These are phyloP conservation scores for Pan paniscus DNA, from an alignment of 2,113 vertebrate genomes.

Conservation along the genomic window DNA sequence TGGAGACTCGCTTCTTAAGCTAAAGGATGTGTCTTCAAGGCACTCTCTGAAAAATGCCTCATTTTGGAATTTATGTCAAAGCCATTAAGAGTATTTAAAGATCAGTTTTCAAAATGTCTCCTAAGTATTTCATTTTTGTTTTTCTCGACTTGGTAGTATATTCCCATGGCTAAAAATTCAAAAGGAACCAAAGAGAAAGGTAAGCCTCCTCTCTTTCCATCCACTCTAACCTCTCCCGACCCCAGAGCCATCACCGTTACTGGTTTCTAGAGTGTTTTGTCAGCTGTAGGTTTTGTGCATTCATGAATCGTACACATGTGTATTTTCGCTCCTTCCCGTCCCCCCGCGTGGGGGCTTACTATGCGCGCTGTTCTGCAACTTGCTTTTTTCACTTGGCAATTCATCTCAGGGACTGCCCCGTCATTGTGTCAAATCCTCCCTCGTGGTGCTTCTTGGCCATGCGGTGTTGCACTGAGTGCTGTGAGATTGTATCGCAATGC, in stretches of 20 bases:
- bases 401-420: fast-evolving
- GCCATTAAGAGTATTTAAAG: background rate
- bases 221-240: background rate
- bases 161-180: background rate
- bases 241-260: background rate
- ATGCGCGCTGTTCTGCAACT: background rate
- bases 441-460: background rate
- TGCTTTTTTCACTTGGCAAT: background rate
- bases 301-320: fast-evolving
- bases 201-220: background rate
- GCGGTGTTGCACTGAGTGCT: fast-evolving
- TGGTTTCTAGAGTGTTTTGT: background rate
- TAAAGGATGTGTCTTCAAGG: background rate
- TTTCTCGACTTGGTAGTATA: background rate
- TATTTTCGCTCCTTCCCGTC: background rate
- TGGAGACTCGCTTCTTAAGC: background rate
- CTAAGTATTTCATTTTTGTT: background rate
- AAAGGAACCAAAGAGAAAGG: background rate
- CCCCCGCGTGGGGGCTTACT: fast-evolving
- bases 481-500: too few species aligned
- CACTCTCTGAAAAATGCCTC: background rate
- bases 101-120: background rate
- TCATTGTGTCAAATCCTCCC: fast-evolving
- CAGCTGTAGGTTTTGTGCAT: background rate
- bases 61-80: background rate